Evolutionary conservation across 53 echinoderm and acorn worm species (phyloP), one percentile per base, ranked within the genome.

Genomic region (Apostichopus leukothele): DNA sequence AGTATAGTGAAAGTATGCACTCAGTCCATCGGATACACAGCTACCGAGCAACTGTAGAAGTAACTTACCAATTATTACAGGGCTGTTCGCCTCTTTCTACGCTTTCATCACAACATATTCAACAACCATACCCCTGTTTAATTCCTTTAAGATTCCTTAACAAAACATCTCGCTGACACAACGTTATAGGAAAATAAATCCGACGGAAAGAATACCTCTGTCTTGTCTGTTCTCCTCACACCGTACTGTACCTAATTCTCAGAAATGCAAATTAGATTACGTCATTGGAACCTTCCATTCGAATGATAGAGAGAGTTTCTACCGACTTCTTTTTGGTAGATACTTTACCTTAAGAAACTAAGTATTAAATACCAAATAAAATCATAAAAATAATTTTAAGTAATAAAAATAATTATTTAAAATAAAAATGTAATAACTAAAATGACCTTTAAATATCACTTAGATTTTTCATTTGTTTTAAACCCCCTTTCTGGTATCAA

Each of bases 191-290:
- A 18, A 14, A n/a, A n/a, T 6, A 71, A 71, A 71, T 71, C 18
- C 18, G 71, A n/a, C 18, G 18, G 18, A 16, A 16, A 3, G 1
- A 18, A 5, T 2, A 19, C 71, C 18, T 18, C 71, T 16, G 71
- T 71, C 20, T 71, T 18, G 71, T n/a, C 14, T 71, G 18, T 71
- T n/a, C 20, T 63, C 20, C 18, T 71, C 2, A 5, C 20, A 6
- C 16, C 18, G 4, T 18, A 6, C 71, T 71, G 71, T 71, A 19
- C 71, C 10, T 81, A 81, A 81, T 81, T 81, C 81, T 81, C 8
- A 81, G 81, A 81, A 81, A 81, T 81, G 81, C 81, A 81, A 81
- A 81, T 81, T 81, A 21, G 59, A 23, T 71, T 71, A 5, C 71
- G 71, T 71, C 71, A 71, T 71, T 57, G n/a, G 18, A 18, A 5